Evolutionary conservation across 2,113 vertebrate species (phyloP), one percentile per base, ranked within the genome.

Genomic region (Anthoscopus minutus): DNA sequence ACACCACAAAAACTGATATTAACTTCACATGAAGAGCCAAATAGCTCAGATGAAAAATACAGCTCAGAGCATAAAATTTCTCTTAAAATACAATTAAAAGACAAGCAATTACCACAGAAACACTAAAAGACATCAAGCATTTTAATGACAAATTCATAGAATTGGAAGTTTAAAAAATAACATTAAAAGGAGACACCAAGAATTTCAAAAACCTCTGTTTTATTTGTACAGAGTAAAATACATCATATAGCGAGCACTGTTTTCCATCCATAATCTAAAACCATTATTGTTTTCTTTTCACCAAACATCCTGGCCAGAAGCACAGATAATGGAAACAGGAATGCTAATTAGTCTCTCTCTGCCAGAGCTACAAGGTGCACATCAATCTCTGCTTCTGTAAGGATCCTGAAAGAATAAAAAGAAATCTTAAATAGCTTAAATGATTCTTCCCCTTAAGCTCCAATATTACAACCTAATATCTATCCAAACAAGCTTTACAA

Each of bases 311-410:
- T 93, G 94, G 91, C 64, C 93, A 92, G 96, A 93, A 95, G 91
- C 80, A 86, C 86, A 91, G 77, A 37, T 76, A 96, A 91, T 72
- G 78, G 79, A 93, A 93, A 95, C 40, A 47, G 85, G 91, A 94
- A 95, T 9, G 40, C 94, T 91, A 95, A 84, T 98, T 98, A 99
- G 98, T 99, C 99, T 96, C 99, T 98, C 97, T 99, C 99, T 89
- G 99, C 98, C 98, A 99, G 97, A 96, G 99, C 97, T 97, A 99
- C 98, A 93, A 99, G 99, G 95, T 99, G 99, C 89, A 97, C 77
- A 81, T 99, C 99, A 88, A 99, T 98, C 97, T 99, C 99, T 53
- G 98, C 95, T 97, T 99, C 99, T 96, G 99, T 98, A 93, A 99
- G 98, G 89, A 99, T 99, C 98, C 99, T 99, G 97, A 81, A 98